These are phyloP conservation scores for Heliconius hermathena DNA, from an alignment of 1,140 invertebrate species.

Conservation along the genomic window DNA sequence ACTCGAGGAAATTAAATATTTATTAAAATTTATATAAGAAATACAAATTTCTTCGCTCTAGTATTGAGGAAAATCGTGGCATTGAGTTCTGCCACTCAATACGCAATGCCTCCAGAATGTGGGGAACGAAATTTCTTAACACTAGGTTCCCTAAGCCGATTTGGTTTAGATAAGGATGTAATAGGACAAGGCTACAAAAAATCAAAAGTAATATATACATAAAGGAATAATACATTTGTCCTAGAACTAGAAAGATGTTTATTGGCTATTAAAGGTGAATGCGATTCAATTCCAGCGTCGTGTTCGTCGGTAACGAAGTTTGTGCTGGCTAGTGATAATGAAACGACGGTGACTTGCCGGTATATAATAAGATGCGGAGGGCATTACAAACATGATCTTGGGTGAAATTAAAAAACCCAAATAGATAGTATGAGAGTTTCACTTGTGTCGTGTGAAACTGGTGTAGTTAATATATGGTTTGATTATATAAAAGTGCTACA, in stretches of 20 bases:
- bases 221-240: not conserved
- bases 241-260: slow-evolving; percentile 69
- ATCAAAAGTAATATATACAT: not conserved
- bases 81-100: too few species aligned
- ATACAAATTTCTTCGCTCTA: too few species aligned
- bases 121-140: too few species aligned
- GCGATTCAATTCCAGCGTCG: slow-evolving; percentile 69
- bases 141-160: too few species aligned
- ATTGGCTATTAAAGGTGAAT: slow-evolving; percentile 75
- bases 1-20: too few species aligned
- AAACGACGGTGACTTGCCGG: slow-evolving; percentile 62
- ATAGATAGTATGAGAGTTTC: slow-evolving; percentile 6
- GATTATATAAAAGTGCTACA: not conserved
- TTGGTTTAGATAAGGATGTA: too few species aligned
- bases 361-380: slow-evolving; percentile 45
- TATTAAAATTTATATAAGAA: too few species aligned
- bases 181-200: too few species aligned
- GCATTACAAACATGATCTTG: slow-evolving; percentile 10
- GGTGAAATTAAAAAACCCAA: slow-evolving; percentile 10
- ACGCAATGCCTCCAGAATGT: too few species aligned
- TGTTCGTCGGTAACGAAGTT: slow-evolving; percentile 61
- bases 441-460: not conserved
- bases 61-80: too few species aligned
- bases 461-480: not conserved
- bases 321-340: slow-evolving; percentile 56